A percentile compares a stretch with the other conserved stretches of the same genome.
These are phyloP conservation scores for Aspiorhynchus laticeps DNA, from an alignment of 2,113 vertebrate genomes.

Conservation along the genomic window DNA sequence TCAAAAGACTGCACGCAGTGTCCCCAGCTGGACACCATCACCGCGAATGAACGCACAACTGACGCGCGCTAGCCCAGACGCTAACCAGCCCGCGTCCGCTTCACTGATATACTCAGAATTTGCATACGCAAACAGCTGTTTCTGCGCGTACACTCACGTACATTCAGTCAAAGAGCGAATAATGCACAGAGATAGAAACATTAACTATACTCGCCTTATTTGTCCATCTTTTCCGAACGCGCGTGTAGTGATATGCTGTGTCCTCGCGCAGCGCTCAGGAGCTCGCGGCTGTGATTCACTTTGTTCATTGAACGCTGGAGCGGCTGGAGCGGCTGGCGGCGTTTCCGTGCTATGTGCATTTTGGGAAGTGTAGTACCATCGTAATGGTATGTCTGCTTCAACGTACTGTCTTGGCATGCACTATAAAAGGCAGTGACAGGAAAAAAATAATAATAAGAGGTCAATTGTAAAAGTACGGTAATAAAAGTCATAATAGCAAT, in stretches of 20 bases:
- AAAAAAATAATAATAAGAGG: too few species aligned
- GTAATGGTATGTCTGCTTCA: not conserved
- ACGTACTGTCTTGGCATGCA: not conserved
- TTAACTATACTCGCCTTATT: slow-evolving; percentile 27
- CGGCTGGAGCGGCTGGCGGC: not conserved
- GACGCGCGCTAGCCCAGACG: slow-evolving; percentile 34
- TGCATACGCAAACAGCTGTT: not conserved
- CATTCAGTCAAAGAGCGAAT: not conserved
- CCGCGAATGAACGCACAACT: not conserved
- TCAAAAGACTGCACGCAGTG: slow-evolving; percentile 22
- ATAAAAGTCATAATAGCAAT: not conserved
- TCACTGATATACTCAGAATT: not conserved
- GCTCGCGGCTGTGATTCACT: slow-evolving; percentile 30
- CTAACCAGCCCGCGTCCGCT: slow-evolving; percentile 24
- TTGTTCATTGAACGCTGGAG: slow-evolving; percentile 48
- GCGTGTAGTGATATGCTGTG: not conserved
- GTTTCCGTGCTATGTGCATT: slow-evolving; percentile 24
- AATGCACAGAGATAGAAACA: not conserved
- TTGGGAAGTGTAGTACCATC: slow-evolving; percentile 40
- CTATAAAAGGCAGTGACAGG: not conserved
- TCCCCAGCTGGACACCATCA: slow-evolving; percentile 38
- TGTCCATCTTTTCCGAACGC: not conserved
- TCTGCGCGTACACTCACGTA: not conserved
- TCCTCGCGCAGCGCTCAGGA: slow-evolving; percentile 35
- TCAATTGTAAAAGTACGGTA: not conserved